Evolutionary conservation across 2,113 vertebrate genomes (phyloP).

Genomic region (Rousettus leschenaultii): DNA sequence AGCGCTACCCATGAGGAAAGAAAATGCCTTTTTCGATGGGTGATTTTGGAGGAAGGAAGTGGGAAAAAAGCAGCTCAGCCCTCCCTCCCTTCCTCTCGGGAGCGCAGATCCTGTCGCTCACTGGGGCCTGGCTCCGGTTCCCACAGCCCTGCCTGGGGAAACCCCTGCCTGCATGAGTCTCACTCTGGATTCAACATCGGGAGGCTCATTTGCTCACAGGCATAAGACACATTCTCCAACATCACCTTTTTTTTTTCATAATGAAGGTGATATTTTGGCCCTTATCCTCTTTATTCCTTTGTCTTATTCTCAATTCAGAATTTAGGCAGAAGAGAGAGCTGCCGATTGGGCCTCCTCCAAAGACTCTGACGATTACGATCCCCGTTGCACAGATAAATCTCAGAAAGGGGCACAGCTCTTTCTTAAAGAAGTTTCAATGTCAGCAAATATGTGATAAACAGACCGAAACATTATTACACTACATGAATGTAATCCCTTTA

Average conservation of each 20-base stretch:
- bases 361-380: neutral
- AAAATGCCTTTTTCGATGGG: neutral
- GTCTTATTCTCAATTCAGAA: neutral
- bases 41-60: neutral
- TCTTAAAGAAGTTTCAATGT: neutral
- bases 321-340: neutral
- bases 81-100: neutral
- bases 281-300: neutral
- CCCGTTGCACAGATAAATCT: neutral
- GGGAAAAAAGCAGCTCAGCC: neutral
- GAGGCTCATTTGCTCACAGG: neutral
- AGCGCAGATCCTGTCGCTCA: no score
- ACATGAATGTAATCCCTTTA: neutral
- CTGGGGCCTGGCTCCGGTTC: neutral
- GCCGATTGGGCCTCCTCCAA: neutral
- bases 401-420: neutral
- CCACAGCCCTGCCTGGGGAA: rapidly evolving
- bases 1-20: neutral
- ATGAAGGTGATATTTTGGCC: neutral
- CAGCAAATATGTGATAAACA: neutral
- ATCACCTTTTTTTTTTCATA: neutral
- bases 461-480: neutral
- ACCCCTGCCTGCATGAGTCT: neutral
- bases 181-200: neutral
- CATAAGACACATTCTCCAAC: neutral